A percentile compares a stretch with the other conserved stretches of the same genome.
phyloP scores from a whole-genome alignment of 1,140 invertebrate genomes.

The Drosophila punjabiensis region DNA sequence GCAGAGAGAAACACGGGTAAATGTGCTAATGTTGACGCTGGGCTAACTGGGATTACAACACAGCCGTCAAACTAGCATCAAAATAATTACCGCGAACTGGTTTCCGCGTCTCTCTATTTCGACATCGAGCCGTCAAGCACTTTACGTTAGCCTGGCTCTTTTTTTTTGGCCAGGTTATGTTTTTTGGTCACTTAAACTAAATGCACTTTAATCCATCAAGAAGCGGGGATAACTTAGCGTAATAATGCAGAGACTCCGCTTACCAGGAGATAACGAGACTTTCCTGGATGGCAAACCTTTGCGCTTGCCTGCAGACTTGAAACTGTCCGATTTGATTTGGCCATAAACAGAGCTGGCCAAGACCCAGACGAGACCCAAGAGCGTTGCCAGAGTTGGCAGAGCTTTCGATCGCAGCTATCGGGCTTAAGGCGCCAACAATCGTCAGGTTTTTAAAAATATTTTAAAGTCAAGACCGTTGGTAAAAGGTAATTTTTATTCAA shows the following conservation, averaged over 20 bases:
- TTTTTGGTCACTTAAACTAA: constrained; percentile 21
- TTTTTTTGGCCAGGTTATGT: constrained; percentile 25
- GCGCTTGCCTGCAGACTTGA: constrained; percentile 38
- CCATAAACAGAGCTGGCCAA: constrained; percentile 39
- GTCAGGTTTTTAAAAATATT: constrained; percentile 11
- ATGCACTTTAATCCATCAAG: constrained; percentile 18
- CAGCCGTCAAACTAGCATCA: constrained; percentile 62
- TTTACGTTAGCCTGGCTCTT: constrained; percentile 15
- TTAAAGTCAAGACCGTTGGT: constrained; percentile 31
- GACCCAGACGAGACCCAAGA: not conserved
- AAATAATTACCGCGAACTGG: constrained; percentile 74
- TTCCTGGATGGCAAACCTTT: constrained; percentile 20
- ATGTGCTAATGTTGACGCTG: constrained; percentile 54
- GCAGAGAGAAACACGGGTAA: constrained; percentile 41
- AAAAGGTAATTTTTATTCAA: constrained; percentile 80
- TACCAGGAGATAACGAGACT: constrained; percentile 23
- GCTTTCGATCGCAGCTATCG: constrained; percentile 36
- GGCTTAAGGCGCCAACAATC: constrained; percentile 6
- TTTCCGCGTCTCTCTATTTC: constrained; percentile 73
- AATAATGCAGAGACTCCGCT: constrained; percentile 13
- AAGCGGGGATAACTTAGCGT: not conserved
- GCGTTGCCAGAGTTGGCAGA: constrained; percentile 1
- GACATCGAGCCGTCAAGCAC: constrained; percentile 55
- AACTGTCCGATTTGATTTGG: constrained; percentile 39
- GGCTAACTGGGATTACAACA: constrained; percentile 61